These are phyloP conservation scores for Chorisops tibialis DNA, from an alignment of 2,888 invertebrate genomes.

Conservation along the genomic window DNA sequence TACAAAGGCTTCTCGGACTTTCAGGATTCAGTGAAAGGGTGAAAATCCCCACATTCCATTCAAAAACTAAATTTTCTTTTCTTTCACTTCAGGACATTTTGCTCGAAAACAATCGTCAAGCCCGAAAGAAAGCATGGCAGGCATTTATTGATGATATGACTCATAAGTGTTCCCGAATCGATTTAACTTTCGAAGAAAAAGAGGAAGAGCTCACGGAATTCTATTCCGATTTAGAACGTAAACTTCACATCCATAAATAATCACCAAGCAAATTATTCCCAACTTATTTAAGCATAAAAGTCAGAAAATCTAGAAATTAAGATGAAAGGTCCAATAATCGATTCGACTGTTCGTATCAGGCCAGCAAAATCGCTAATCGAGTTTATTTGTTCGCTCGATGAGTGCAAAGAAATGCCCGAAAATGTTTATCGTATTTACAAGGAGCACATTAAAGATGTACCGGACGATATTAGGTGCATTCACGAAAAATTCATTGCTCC, in stretches of 20 bases:
- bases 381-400: slow-evolving; percentile 55
- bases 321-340: slow-evolving; percentile 59
- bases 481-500: slow-evolving; percentile 1
- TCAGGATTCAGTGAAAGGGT: too few relatives aligned
- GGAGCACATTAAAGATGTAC: slow-evolving; percentile 25
- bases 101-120: slow-evolving; percentile 54
- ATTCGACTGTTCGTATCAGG: slow-evolving; percentile 62
- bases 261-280: slow-evolving; percentile 4
- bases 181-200: slow-evolving; percentile 73
- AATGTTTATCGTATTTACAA: slow-evolving; percentile 53
- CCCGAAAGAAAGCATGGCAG: slow-evolving; percentile 64
- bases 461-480: slow-evolving; percentile 3
- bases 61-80: slow-evolving; percentile 20
- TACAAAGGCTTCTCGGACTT: too few relatives aligned
- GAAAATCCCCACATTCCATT: too few relatives aligned
- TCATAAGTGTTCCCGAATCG: slow-evolving; percentile 70
- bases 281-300: too few relatives aligned
- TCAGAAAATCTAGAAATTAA: background rate
- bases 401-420: slow-evolving; percentile 53
- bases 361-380: slow-evolving; percentile 60
- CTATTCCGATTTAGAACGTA: slow-evolving; percentile 72
- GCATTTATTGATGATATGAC: slow-evolving; percentile 76
- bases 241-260: slow-evolving; percentile 60
- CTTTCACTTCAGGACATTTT: slow-evolving; percentile 51
- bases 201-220: slow-evolving; percentile 72